Evolutionary conservation across 2,797 vertebrate genomes (phyloP).

Genomic region (Steatocranus sp.): DNA sequence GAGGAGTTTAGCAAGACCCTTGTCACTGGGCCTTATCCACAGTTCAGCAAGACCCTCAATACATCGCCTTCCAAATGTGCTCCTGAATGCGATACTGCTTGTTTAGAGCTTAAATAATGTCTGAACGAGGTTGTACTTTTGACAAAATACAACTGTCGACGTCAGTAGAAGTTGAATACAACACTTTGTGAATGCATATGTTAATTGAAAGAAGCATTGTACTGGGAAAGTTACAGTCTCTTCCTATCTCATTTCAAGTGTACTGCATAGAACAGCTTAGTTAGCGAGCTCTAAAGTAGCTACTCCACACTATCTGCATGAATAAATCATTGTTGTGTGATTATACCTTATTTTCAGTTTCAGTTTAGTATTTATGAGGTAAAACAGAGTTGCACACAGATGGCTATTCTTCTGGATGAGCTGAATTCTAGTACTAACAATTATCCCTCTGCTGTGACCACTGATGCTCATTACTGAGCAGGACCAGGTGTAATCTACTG

Average conservation of each 20-base stretch:
- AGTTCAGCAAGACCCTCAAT: neutral
- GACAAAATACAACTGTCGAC: neutral
- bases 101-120: neutral
- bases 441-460: neutral
- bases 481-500: neutral
- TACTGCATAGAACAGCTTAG: neutral
- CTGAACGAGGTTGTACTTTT: neutral
- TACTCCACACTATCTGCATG: neutral
- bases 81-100: neutral
- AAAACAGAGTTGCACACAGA: conserved; percentile 8
- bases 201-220: neutral
- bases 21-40: conserved; percentile 27
- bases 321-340: conserved; percentile 1
- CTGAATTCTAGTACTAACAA: neutral
- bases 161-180: neutral
- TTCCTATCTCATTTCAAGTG: neutral
- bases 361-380: neutral
- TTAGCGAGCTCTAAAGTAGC: neutral
- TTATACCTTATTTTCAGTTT: neutral
- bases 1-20: conserved; percentile 36
- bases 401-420: conserved; percentile 10
- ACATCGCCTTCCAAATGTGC: neutral
- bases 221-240: neutral
- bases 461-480: conserved; percentile 8
- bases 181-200: neutral